Conservation (phyloP, 2,113 vertebrate genomes). For the Tauraco erythrolophus region DNA sequence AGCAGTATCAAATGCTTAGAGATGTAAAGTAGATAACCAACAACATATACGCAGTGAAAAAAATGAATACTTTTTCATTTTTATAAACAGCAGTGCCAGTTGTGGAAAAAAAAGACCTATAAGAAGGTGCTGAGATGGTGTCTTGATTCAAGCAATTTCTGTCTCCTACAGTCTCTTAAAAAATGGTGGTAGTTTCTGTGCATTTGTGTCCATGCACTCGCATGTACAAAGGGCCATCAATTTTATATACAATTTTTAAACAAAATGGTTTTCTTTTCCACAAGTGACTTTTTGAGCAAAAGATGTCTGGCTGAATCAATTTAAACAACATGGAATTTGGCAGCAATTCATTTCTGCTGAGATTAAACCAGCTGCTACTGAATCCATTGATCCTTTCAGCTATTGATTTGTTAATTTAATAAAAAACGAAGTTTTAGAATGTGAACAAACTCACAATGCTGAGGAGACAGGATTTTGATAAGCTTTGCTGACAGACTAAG, state of each 20-base stretch:
- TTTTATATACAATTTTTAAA: background rate
- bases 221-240: background rate
- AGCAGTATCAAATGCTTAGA: background rate
- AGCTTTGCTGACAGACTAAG: background rate
- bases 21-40: background rate
- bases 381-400: constrained; percentile 55
- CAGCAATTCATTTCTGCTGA: constrained; percentile 41
- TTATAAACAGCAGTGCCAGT: background rate
- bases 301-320: constrained; percentile 31
- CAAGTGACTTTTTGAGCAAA: background rate
- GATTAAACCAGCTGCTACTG: background rate
- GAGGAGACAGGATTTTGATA: constrained; percentile 29
- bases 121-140: background rate
- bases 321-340: constrained; percentile 39
- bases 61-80: background rate
- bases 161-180: background rate
- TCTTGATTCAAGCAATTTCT: background rate
- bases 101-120: background rate
- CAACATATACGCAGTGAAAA: background rate
- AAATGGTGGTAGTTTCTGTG: background rate
- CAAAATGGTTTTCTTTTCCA: background rate
- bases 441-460: constrained; percentile 41
- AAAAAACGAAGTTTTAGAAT: constrained; percentile 37
- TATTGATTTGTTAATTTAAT: constrained; percentile 66
- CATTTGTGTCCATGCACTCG: background rate